Evolutionary conservation across 2,113 vertebrate species (phyloP).

Genomic region (Eolophus roseicapilla): DNA sequence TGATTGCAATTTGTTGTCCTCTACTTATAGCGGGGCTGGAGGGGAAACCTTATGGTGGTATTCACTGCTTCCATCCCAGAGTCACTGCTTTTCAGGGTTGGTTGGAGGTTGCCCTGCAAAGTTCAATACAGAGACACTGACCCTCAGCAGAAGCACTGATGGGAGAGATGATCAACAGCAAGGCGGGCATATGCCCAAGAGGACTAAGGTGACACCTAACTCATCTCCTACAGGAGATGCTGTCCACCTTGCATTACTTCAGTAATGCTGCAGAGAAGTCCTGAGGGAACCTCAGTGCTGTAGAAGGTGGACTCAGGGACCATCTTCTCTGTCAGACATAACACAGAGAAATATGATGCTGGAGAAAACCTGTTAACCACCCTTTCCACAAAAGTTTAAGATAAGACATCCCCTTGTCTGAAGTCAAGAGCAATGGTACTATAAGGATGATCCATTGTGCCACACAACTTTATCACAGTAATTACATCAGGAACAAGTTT

Average conservation of each 20-base stretch:
- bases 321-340: neutral
- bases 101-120: neutral
- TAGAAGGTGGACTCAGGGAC: neutral
- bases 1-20: neutral
- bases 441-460: slow-evolving; percentile 17
- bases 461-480: slow-evolving; percentile 34
- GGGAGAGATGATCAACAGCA: neutral
- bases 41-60: neutral
- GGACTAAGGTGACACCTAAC: neutral
- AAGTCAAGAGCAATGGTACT: neutral
- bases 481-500: slow-evolving; percentile 68
- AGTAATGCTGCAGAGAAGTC: neutral
- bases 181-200: neutral
- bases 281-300: neutral
- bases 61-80: neutral
- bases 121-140: neutral
- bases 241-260: neutral
- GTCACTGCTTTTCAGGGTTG: neutral
- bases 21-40: neutral
- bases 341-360: neutral
- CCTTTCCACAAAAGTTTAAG: neutral
- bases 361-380: neutral
- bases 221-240: neutral
- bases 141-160: neutral
- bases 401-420: slow-evolving; percentile 48